Conservation (phyloP, 2,797 vertebrate species). For the Scolopax bukidnonensis region DNA sequence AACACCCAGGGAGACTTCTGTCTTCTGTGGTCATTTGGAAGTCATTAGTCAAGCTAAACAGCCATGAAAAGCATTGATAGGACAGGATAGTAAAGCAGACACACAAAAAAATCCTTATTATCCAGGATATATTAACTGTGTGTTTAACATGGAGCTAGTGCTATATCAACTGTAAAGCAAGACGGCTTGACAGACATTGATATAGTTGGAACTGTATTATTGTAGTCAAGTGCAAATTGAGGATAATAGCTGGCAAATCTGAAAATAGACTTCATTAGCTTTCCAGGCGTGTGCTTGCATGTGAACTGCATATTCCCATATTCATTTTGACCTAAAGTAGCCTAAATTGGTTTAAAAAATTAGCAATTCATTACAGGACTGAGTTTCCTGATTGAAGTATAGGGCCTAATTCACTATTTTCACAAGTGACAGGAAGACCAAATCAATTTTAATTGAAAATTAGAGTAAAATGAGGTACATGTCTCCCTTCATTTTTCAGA, state of each 20-base stretch:
- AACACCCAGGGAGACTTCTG: conserved; percentile 58
- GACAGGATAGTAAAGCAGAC: conserved; percentile 65
- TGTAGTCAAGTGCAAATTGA: conserved; percentile 50
- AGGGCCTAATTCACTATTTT: neutral
- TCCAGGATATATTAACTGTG: conserved; percentile 23
- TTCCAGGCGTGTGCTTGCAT: neutral
- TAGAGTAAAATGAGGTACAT: neutral
- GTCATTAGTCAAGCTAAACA: conserved; percentile 79
- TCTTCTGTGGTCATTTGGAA: conserved; percentile 71
- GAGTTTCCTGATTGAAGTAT: neutral
- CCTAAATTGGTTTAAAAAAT: neutral
- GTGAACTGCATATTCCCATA: neutral
- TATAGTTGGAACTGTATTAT: conserved; percentile 46
- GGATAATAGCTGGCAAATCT: conserved; percentile 50
- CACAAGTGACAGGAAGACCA: neutral
- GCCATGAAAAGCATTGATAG: conserved; percentile 74
- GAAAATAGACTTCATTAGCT: conserved; percentile 37
- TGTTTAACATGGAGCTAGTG: conserved; percentile 44
- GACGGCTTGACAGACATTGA: conserved; percentile 57
- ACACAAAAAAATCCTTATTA: conserved; percentile 61
- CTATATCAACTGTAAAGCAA: conserved; percentile 55
- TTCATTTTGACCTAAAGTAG: neutral
- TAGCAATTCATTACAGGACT: neutral
- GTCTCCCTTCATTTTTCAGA: neutral
- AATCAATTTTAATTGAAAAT: neutral